Base-by-base conservation (phyloP, 2,113 vertebrate species). In the Mystacornis crossleyi region DNA sequence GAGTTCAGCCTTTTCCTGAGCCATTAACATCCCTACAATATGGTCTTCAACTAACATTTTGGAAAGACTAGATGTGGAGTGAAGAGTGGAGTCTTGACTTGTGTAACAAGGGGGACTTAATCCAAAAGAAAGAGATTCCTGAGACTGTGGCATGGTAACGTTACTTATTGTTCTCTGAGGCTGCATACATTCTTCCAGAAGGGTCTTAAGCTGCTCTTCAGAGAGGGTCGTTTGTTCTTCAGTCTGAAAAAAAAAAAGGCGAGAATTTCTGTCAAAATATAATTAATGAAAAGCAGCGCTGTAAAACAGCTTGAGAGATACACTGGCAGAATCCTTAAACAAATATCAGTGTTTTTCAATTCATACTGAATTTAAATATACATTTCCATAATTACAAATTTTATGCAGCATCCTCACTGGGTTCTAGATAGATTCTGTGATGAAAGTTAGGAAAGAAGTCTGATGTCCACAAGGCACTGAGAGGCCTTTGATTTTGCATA, bases 131-230 rank as follows among this genome's bases (percentile, higher is more conserved):
- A 94, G 95, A 93, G 90, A 95, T 96, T 95, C 97, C 94, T 97
- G 95, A 95, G 87, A 93, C 93, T 95, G 66, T 95, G 95, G 91
- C 96, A 95, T 90, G 90, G 93, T 48, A 97, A 96, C 91, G 80
- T 73, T 81, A 55, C 79, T 66, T 57, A 83, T 87, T 93, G 97
- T 93, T 90, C 95, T 97, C 96, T 82, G 92, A 88, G 89, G 40
- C 77, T 90, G 93, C 51, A 95, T 86, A 82, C 98, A 98, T 93
- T 97, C 96, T 81, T 98, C 97, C 96, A 98, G 93, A 96, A 98
- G 98, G 96, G 82, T 94, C 71, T 96, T 97, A 91, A 98, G 93
- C 88, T 97, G 98, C 72, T 96, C 96, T 96, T 98, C 97, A 89
- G 98, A 98, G 87, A 98, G 95, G 95, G 89, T 51, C 26, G 1